phyloP scores from a whole-genome alignment of 2,888 invertebrate genomes.

The Chydorus sphaericus region DNA sequence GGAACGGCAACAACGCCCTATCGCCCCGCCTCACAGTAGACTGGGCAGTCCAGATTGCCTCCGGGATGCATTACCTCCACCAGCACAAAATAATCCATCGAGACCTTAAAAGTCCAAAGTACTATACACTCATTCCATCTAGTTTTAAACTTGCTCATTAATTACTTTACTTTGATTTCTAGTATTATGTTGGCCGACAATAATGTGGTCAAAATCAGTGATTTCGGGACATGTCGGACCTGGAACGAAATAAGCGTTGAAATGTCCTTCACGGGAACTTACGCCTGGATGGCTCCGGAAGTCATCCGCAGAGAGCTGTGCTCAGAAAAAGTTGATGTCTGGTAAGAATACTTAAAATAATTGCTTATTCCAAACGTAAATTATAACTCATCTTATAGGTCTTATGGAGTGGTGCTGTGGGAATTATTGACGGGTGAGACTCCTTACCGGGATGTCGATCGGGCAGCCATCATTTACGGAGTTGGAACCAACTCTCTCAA shows the following conservation, averaged over 20 bases:
- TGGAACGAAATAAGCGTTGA: constrained; percentile 89
- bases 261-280: constrained; percentile 97
- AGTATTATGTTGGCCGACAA: constrained; percentile 72
- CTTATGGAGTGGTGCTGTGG: constrained; percentile 96
- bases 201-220: constrained; percentile 82
- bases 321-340: constrained; percentile 94
- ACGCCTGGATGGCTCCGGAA: constrained; percentile 99
- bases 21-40: constrained; percentile 71
- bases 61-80: constrained; percentile 94
- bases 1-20: constrained; percentile 60
- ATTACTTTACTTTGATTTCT: constrained; percentile 22
- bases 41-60: constrained; percentile 91
- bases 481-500: constrained; percentile 87
- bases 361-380: background rate
- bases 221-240: constrained; percentile 90
- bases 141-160: background rate
- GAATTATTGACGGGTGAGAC: constrained; percentile 88
- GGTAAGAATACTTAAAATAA: constrained; percentile 37
- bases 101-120: constrained; percentile 98
- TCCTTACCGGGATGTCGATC: constrained; percentile 86
- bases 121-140: constrained; percentile 32
- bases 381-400: constrained; percentile 32
- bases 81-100: constrained; percentile 92
- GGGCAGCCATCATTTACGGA: constrained; percentile 94
- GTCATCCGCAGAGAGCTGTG: constrained; percentile 92